Conservation (phyloP, 2,113 vertebrate species). For the Apaloderma vittatum region DNA sequence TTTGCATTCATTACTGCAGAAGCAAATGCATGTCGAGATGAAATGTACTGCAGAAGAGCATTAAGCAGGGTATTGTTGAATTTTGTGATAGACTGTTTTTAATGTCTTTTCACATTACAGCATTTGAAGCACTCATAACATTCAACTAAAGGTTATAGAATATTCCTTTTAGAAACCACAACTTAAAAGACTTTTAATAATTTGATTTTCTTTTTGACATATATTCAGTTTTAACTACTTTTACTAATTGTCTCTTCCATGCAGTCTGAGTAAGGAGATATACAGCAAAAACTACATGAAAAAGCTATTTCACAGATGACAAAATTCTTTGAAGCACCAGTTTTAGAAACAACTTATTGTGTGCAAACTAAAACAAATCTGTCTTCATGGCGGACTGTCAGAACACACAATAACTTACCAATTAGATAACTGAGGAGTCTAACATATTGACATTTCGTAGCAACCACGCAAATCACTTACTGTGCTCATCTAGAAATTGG, state of each 20-base stretch:
- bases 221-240: not conserved
- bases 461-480: slow-evolving; percentile 43
- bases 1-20: not conserved
- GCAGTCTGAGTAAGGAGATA: not conserved
- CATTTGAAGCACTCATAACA: not conserved
- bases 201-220: not conserved
- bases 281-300: slow-evolving; percentile 3
- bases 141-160: not conserved
- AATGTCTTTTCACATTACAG: not conserved
- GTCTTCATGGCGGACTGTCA: slow-evolving; percentile 34
- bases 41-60: not conserved
- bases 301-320: slow-evolving; percentile 50
- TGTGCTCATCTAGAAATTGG: slow-evolving; percentile 8
- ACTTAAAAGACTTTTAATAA: not conserved
- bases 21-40: not conserved
- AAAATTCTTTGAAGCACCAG: slow-evolving; percentile 34
- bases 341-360: slow-evolving; percentile 47
- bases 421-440: slow-evolving; percentile 18
- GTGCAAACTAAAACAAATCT: slow-evolving; percentile 62
- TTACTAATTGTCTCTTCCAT: not conserved
- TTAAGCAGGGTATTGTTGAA: not conserved
- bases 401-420: slow-evolving; percentile 28
- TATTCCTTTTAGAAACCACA: not conserved
- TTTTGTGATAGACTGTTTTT: not conserved
- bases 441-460: slow-evolving; percentile 42